Conservation (phyloP, 2,113 vertebrate genomes). For the Eupsittula cactorum region DNA sequence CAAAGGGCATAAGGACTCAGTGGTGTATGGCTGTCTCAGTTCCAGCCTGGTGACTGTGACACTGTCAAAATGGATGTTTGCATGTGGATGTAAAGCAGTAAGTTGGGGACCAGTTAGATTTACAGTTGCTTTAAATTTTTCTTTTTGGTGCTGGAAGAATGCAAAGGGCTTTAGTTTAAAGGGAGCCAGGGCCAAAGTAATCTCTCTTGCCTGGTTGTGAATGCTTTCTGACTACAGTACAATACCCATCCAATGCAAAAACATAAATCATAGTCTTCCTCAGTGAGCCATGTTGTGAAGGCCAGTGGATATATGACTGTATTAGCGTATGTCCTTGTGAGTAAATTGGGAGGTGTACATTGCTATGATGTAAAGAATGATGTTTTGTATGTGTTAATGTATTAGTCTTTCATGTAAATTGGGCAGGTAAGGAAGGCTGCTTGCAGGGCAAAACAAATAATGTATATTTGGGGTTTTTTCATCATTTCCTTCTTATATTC, state of each 20-base stretch:
- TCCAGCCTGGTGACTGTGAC: background rate
- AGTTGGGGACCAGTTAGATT: background rate
- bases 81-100: background rate
- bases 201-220: background rate
- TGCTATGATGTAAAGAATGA: background rate
- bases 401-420: background rate
- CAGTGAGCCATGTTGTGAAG: background rate
- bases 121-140: background rate
- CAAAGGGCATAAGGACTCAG: background rate
- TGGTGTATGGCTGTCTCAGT: background rate
- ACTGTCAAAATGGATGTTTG: background rate
- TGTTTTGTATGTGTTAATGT: background rate
- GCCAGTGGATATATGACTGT: background rate
- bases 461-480: fast-evolving
- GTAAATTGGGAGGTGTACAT: background rate
- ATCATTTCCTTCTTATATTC: background rate
- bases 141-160: background rate
- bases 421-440: background rate
- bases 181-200: background rate
- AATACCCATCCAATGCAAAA: background rate
- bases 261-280: background rate
- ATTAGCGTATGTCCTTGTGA: background rate
- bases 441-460: background rate
- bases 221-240: background rate
- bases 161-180: background rate